Conservation (phyloP, 2,888 invertebrate genomes). For the Orchesella flavescens region DNA sequence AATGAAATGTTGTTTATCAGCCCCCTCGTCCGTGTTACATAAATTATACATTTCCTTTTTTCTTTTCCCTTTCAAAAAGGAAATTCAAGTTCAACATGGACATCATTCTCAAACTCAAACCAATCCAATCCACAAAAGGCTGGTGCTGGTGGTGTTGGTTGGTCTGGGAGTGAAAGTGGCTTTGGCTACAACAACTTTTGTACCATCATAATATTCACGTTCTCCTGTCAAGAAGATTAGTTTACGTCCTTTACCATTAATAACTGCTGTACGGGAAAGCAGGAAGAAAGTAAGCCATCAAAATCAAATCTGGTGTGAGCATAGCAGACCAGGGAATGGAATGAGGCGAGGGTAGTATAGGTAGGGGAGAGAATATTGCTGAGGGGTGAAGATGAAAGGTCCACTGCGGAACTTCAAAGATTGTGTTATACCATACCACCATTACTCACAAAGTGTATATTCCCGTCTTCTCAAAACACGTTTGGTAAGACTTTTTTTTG, state of each 20-base stretch:
- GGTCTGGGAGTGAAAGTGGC: neutral
- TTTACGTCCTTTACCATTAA: constrained; percentile 37
- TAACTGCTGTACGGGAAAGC: constrained; percentile 1
- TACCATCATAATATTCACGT: neutral
- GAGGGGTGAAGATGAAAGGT: neutral
- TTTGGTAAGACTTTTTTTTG: neutral
- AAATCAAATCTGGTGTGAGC: constrained; percentile 34
- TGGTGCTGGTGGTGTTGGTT: neutral
- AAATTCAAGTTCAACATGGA: constrained; percentile 51
- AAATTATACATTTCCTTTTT: constrained; percentile 55
- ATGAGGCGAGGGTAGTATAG: too few species aligned
- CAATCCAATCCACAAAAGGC: neutral
- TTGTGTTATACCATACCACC: neutral
- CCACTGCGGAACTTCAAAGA: neutral
- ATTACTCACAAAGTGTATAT: neutral
- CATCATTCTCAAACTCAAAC: too few species aligned
- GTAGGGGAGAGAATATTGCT: neutral
- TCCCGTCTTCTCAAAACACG: neutral
- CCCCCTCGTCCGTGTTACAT: constrained; percentile 56
- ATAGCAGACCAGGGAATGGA: neutral
- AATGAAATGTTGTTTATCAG: constrained; percentile 62
- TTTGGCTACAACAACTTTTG: neutral
- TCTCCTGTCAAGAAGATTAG: constrained; percentile 45
- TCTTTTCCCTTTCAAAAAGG: constrained; percentile 19
- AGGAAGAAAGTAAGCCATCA: neutral